Conservation (phyloP, 2,113 vertebrate genomes). For the Pipa parva region DNA sequence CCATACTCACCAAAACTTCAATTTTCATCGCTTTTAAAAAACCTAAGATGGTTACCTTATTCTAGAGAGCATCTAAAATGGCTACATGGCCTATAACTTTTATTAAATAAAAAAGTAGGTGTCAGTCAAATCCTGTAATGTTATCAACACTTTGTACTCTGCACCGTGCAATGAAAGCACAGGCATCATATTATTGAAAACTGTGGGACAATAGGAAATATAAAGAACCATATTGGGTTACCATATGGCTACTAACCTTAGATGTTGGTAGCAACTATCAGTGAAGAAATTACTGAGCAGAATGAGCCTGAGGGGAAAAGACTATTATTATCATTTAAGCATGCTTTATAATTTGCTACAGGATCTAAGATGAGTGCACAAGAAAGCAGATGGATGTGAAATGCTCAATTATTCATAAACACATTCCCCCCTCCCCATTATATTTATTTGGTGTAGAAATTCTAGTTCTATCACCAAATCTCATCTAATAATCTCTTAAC, state of each 20-base stretch:
- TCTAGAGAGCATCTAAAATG: conserved; percentile 1
- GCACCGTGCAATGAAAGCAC: not conserved
- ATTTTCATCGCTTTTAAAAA: not conserved
- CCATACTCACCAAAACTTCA: not conserved
- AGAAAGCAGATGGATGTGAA: conserved; percentile 79
- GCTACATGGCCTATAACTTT: not conserved
- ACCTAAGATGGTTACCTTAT: not conserved
- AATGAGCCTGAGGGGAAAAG: conserved; percentile 75
- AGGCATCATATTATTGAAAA: conserved; percentile 55
- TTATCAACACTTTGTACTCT: conserved; percentile 6
- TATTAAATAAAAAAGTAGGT: not conserved
- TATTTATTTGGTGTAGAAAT: conserved; percentile 55
- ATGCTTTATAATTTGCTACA: conserved; percentile 76
- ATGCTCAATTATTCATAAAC: conserved; percentile 84
- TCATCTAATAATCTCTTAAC: conserved; percentile 40
- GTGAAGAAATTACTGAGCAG: conserved; percentile 72
- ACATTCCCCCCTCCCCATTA: conserved; percentile 45
- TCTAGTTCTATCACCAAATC: conserved; percentile 68
- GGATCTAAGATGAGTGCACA: conserved; percentile 66
- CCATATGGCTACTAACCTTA: conserved; percentile 79
- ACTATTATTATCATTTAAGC: conserved; percentile 76
- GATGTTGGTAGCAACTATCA: conserved; percentile 72
- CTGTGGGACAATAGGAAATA: conserved; percentile 63
- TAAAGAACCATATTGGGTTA: conserved; percentile 73
- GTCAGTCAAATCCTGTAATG: conserved; percentile 6